Evolutionary conservation across 2,888 invertebrate genomes (phyloP), one percentile per base, ranked within the genome.

Genomic region (Oscheius sp.): DNA sequence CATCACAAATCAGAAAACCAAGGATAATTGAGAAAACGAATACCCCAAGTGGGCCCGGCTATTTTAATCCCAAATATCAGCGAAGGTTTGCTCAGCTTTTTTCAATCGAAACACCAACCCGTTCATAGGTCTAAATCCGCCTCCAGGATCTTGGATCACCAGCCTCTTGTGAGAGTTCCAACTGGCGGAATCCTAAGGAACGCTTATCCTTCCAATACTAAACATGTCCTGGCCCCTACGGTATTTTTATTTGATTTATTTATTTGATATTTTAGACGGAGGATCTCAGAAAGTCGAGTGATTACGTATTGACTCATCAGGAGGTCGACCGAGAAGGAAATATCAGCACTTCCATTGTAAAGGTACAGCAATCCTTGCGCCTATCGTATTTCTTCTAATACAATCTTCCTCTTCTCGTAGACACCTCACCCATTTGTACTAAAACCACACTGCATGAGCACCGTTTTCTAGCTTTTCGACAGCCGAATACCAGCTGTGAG

Each of bases 251-350:
- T 17, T 1, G n/a, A 15, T n/a, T 33, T 29, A 17, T 10, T 17
- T 12, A 20, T 3, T 3, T n/a, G 10, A 33, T 10, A n/a, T 10
- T 92, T 92, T 0, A 92, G 91, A 57, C 70, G 0, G 93, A 92
- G 74, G 91, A 89, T 91, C 90, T 94, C 8, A 86, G 87, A 12
- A 82, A 91, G 90, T 79, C 90, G 23, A 92, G 92, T 0, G 95
- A 95, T 85, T 98, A 98, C 87, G 93, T 95, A 76, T 90, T 98
- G 0, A 92, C 95, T 20, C 92, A 95, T 0, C 96, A 97, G 88
- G 93, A 93, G 82, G 92, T 93, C 65, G 95, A 95, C 86, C 92
- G 92, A 0, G 93, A 93, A 10, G 97, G 97, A 0, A 95, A 95
- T 85, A 89, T 97, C 2, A 94, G 95, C 87, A 97, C 96, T 0